Conservation (phyloP, 2,888 invertebrate genomes). For the Amphipyra tragopoginis region DNA sequence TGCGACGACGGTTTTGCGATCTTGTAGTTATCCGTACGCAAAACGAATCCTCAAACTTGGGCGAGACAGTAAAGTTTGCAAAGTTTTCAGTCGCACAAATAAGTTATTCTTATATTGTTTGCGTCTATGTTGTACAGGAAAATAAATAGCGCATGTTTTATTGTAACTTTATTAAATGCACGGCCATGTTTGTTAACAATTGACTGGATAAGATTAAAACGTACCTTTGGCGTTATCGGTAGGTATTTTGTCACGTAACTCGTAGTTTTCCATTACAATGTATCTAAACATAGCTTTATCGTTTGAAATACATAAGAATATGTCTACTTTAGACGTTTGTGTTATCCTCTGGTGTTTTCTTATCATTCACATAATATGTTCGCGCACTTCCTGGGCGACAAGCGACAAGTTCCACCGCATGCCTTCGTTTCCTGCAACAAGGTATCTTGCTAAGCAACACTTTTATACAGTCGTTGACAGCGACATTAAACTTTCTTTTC, state of each 20-base stretch:
- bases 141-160: conserved; percentile 55
- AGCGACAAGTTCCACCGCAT: conserved; percentile 66
- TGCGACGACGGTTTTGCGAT: conserved; percentile 68
- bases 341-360: conserved; percentile 52
- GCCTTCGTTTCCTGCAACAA: conserved; percentile 71
- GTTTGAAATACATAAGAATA: conserved; percentile 36
- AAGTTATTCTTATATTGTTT: conserved; percentile 57
- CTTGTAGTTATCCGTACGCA: conserved; percentile 65
- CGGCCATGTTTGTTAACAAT: conserved; percentile 55
- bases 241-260: conserved; percentile 49
- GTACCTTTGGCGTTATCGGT: conserved; percentile 62
- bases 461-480: conserved; percentile 60
- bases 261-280: conserved; percentile 52
- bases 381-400: conserved; percentile 68
- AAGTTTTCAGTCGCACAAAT: conserved; percentile 61
- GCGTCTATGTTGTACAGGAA: conserved; percentile 56
- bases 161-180: conserved; percentile 50
- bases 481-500: conserved; percentile 71
- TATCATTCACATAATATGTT: conserved; percentile 67
- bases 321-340: conserved; percentile 28
- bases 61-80: conserved; percentile 56
- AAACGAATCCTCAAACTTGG: conserved; percentile 71
- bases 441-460: conserved; percentile 60
- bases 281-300: conserved; percentile 47
- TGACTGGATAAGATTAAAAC: conserved; percentile 68